Evolutionary conservation across 2,888 invertebrate species (phyloP), one percentile per base, ranked within the genome.

Genomic region (Acanthosepion pharaonis): DNA sequence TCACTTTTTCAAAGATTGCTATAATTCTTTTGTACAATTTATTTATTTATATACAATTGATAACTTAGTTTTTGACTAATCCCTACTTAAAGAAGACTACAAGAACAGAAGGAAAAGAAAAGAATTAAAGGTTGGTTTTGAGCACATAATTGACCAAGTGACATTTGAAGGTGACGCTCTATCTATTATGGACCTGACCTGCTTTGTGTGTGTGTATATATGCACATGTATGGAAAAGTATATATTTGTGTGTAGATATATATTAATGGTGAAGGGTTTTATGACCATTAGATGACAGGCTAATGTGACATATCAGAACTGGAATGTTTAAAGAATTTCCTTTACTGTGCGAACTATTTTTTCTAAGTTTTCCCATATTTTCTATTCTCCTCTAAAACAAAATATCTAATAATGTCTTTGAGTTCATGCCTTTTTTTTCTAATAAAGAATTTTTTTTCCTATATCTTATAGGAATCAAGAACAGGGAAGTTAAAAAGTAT

Each of bases 201-300:
- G n/a, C n/a, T 78, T 78, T 78, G n/a, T 78, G 64, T 64, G 28
- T 78, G 15, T 78, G 18, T 33, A 5, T 78, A n/a, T 18, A 11
- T n/a, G 78, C n/a, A 78, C 18, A 20, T 55, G 23, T 59, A 59
- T 23, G 20, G 59, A 59, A 59, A 59, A 33, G 78, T n/a, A 4
- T 78, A 33, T 78, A 2, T 78, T 9, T n/a, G 5, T 78, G n/a
- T 78, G 18, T 78, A 11, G 4, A n/a, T 78, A 15, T 78, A 78
- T 78, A 78, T 15, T 78, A 78, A 78, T 78, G 78, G 78, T n/a
- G 78, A 78, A 78, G n/a, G n/a, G 64, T 92, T 93, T 94, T 94
- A 94, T 94, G 78, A 91, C 18, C 91, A 20, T 33, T 25, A 94
- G 91, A 3, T 94, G 78, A 91, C n/a, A 78, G 78, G 59, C 42